These are phyloP conservation scores for Cuniculus paca DNA, from an alignment of 2,797 vertebrate genomes.

Conservation along the genomic window DNA sequence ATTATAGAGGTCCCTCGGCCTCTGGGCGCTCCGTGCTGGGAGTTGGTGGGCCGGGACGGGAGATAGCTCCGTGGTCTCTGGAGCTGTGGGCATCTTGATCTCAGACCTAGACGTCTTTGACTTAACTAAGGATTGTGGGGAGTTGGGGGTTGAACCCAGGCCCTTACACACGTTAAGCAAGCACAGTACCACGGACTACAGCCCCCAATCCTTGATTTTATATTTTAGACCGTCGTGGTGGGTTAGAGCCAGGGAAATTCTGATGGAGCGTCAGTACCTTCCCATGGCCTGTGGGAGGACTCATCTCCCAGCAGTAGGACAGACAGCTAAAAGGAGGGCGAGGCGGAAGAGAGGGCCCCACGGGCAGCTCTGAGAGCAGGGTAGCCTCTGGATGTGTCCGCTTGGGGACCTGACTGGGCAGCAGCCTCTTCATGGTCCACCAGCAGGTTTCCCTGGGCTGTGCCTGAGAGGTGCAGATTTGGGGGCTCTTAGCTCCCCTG, in stretches of 20 bases:
- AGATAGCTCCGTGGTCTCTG: not conserved
- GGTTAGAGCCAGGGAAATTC: not conserved
- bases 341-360: too few relatives aligned
- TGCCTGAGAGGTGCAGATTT: not conserved
- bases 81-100: not conserved
- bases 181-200: not conserved
- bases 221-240: not conserved
- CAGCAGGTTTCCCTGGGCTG: not conserved
- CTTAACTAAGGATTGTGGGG: too few relatives aligned
- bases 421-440: not conserved
- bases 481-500: not conserved
- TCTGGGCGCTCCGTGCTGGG: accelerated
- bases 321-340: not conserved
- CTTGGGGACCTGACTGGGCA: not conserved
- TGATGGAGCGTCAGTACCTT: not conserved
- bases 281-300: not conserved
- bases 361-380: accelerated
- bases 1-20: accelerated
- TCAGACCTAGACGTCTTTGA: not conserved
- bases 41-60: not conserved
- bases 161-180: not conserved
- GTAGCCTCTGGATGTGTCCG: accelerated
- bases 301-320: not conserved
- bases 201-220: not conserved
- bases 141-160: not conserved